Evolutionary conservation across 1,140 invertebrate species (phyloP), one percentile per base, ranked within the genome.

Genomic region (Belonocnema kinseyi): DNA sequence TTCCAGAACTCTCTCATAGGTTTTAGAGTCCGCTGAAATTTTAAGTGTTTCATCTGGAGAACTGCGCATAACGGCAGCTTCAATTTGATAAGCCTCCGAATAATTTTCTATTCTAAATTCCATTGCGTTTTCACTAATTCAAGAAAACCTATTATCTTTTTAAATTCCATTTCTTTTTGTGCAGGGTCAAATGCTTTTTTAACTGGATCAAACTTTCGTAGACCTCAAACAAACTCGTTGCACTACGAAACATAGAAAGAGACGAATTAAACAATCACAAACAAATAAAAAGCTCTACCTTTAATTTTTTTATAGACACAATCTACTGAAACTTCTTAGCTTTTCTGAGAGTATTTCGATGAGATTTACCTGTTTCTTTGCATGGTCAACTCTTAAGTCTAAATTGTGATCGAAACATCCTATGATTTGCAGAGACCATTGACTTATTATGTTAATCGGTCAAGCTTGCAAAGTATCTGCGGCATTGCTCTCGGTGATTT

Each of bases 341-440:
- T 56, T 56, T 56, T n/a, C 10, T 8, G 19, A 56, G 6, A 56
- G 19, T 56, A 8, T n/a, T 40, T 54, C 3, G 26, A 54, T 54
- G 8, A 74, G 11, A 26, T 52, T 16, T 19, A 10, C 46, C n/a
- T 61, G 53, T 58, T 50, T 40, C 16, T 61, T 46, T 58, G 73
- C 21, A 58, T 58, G 26, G 11, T 74, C 50, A 14, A 74, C 73
- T 50, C 26, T 26, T 12, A 74, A 58, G 19, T 74, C 33, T 50
- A 74, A 74, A 4, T 54, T 74, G n/a, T 74, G 73, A 4, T 21
- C 53, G 19, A 74, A 74, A 19, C 73, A 61, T 14, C 26, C 54
- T 40, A 74, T 74, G n/a, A 50, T n/a, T 58, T 40, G 53, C 19
- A 74, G 50, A 46, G 14, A 50, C 54, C 54, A 74, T 17, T 74